Percentiles rank a stretch among this genome's conserved stretches.
Conservation (phyloP, 2,888 invertebrate species). For the Hesperia comma region DNA sequence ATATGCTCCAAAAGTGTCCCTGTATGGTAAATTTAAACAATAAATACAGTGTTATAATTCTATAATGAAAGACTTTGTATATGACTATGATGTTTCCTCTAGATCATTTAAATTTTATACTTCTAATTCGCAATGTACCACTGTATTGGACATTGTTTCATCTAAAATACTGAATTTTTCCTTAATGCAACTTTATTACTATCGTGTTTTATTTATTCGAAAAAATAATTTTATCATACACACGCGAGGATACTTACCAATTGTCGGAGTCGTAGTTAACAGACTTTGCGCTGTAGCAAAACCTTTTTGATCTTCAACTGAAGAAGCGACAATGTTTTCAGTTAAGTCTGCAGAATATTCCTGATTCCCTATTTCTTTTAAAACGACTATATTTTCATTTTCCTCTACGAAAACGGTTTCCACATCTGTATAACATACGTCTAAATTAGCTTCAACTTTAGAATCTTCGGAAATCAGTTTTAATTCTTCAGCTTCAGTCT, state of each 20-base stretch:
- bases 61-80: too few species aligned
- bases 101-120: too few species aligned
- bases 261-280: not conserved
- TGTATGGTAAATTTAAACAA: conserved; percentile 33
- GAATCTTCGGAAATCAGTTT: conserved; percentile 2
- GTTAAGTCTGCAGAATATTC: not conserved
- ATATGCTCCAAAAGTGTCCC: conserved; percentile 52
- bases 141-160: too few species aligned
- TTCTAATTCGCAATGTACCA: too few species aligned
- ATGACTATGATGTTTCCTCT: too few species aligned
- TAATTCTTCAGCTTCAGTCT: not conserved
- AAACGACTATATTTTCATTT: not conserved
- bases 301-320: not conserved
- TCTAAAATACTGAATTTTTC: too few species aligned
- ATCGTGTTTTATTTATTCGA: too few species aligned
- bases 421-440: not conserved
- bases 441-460: not conserved
- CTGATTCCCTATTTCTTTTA: not conserved
- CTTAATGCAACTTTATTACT: too few species aligned
- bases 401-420: not conserved
- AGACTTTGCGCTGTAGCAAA: not conserved
- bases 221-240: too few species aligned
- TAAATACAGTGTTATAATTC: too few species aligned
- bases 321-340: not conserved
- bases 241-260: not conserved